phyloP scores from a whole-genome alignment of 2,888 invertebrate genomes.

The Gymnoscelis rufifasciata region DNA sequence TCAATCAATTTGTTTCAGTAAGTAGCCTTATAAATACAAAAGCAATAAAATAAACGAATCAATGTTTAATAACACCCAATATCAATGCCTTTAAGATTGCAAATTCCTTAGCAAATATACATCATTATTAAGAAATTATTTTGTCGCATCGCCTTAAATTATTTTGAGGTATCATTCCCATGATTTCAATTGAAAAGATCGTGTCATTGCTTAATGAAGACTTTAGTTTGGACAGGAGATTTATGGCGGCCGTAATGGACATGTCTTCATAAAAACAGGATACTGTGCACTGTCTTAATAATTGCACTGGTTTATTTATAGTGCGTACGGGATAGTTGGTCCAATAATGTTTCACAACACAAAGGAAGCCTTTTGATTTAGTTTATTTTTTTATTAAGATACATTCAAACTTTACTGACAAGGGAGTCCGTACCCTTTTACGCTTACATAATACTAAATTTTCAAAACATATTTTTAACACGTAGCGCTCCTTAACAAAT shows the following conservation, averaged over 20 bases:
- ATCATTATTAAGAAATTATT: constrained; percentile 19
- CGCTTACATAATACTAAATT: too few relatives aligned
- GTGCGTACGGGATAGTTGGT: constrained; percentile 5
- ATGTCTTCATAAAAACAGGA: constrained; percentile 48
- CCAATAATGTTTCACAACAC: too few relatives aligned
- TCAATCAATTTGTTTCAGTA: too few relatives aligned
- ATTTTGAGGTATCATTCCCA: constrained; percentile 50
- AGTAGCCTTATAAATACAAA: too few relatives aligned
- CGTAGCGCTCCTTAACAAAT: too few relatives aligned
- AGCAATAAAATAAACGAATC: too few relatives aligned
- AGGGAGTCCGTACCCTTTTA: too few relatives aligned
- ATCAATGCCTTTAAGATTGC: constrained; percentile 1
- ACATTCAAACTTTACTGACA: too few relatives aligned
- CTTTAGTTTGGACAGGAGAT: constrained; percentile 48
- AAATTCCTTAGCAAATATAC: constrained; percentile 8
- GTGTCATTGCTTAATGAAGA: constrained; percentile 52
- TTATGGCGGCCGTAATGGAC: constrained; percentile 68
- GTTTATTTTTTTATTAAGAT: too few relatives aligned
- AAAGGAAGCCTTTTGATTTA: too few relatives aligned
- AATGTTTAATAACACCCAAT: not conserved
- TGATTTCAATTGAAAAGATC: constrained; percentile 56
- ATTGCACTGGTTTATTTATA: constrained; percentile 14
- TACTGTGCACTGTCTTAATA: constrained; percentile 31
- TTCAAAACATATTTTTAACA: too few relatives aligned
- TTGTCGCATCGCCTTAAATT: constrained; percentile 58